Evolutionary conservation across 2,113 vertebrate genomes (phyloP), one percentile per base, ranked within the genome.

Genomic region (Plestiodon gilberti): DNA sequence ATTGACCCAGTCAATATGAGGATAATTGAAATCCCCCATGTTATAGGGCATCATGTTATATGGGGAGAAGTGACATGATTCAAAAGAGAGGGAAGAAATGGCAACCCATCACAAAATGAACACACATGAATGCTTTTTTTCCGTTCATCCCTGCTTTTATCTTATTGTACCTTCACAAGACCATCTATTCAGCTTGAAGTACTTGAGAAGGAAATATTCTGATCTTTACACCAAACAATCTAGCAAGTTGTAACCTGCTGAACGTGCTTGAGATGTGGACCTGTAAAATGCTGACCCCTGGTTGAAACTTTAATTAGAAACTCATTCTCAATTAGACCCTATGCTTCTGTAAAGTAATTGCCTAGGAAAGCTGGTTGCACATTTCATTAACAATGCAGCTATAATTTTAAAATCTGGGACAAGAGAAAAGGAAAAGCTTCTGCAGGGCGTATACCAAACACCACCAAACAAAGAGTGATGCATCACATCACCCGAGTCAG

Each of bases 331-430:
- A 17, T 87, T 89, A 83, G 81, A 83, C 23, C n/a, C 43, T n/a
- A 1, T 5, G 22, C 4, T 88, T 92, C 28, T 30, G 82, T 71
- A 14, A 93, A 33, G 10, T 79, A 64, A 82, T 62, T 88, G 65
- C 18, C 35, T 55, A 30, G 65, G 69, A 82, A 40, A 79, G 38
- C 78, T 88, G 30, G 30, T n/a, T 83, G 43, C 38, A 61, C 35
- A 62, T 40, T 88, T 89, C 88, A 78, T 75, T 78, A 71, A 25
- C 73, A n/a, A 67, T 25, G 13, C 13, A 78, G 90, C 2, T 38
- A 6, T 69, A 88, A 93, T 93, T 93, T 93, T 89, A 95, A 93
- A 89, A 94, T 83, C 89, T 69, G 73, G 48, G 23, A 86, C 87
- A 69, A 76, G 55, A 83, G 8, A 23, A 84, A 89, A 93, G 30